Conservation (phyloP, 2,113 vertebrate species). For the Orthonyx spaldingii region DNA sequence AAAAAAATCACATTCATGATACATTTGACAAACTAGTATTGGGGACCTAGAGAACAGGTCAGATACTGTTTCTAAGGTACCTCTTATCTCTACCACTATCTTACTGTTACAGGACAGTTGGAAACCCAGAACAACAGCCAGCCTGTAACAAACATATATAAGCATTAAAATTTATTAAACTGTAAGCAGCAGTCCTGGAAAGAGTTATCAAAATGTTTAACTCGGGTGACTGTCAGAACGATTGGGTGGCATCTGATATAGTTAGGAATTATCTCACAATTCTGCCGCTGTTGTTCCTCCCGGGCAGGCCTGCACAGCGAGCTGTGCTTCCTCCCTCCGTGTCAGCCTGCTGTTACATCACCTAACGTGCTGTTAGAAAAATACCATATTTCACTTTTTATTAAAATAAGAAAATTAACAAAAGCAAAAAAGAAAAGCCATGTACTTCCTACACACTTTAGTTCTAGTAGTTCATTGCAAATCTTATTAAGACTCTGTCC, state of each 20-base stretch:
- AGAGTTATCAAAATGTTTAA: neutral
- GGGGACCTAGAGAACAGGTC: neutral
- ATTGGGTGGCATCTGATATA: neutral
- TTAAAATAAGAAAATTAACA: neutral
- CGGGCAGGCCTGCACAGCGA: neutral
- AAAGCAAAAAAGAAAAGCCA: neutral
- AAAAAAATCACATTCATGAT: neutral
- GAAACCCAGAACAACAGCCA: neutral
- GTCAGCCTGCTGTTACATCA: neutral
- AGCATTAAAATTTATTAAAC: neutral
- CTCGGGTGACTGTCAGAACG: neutral
- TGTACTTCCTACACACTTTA: neutral
- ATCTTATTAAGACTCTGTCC: neutral
- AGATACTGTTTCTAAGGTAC: neutral
- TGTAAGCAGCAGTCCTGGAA: neutral
- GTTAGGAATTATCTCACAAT: slow-evolving; percentile 13
- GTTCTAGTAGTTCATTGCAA: neutral
- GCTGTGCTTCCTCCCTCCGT: neutral
- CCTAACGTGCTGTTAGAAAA: neutral
- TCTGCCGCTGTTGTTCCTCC: neutral
- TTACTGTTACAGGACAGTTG: neutral
- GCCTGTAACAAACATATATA: neutral
- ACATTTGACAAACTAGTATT: neutral
- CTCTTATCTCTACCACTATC: neutral
- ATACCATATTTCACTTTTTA: neutral